Percentiles rank a stretch among this genome's conserved stretches.
Conservation (phyloP, 2,888 invertebrate genomes). For the Oxystoma pomonae region DNA sequence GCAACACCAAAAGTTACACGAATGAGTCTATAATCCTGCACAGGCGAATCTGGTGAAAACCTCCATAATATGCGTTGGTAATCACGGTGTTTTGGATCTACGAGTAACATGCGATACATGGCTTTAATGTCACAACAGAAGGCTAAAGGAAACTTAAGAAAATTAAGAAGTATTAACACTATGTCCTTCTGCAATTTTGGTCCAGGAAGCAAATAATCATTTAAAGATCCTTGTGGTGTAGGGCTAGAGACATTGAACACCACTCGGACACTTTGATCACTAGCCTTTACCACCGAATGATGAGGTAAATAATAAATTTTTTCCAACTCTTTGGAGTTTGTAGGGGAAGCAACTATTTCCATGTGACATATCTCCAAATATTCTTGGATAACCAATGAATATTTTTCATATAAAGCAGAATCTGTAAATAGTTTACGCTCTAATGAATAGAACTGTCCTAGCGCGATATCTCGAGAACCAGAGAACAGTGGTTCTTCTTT, state of each 20-base stretch:
- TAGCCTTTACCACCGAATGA: no score
- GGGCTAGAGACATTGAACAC: no score
- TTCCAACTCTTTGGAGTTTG: background rate
- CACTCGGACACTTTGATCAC: no score
- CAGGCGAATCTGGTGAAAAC: slow-evolving; percentile 7
- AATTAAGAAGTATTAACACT: background rate
- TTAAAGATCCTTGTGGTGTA: slow-evolving; percentile 16
- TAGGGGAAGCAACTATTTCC: no score
- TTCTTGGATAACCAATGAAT: no score
- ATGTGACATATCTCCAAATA: no score
- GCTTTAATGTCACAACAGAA: slow-evolving; percentile 4
- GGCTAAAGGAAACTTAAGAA: background rate
- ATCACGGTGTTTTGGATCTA: slow-evolving; percentile 9
- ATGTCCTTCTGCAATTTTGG: no score
- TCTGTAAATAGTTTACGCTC: background rate
- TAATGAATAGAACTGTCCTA: background rate
- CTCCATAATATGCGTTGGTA: slow-evolving; percentile 9
- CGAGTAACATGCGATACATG: no score
- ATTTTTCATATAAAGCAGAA: no score
- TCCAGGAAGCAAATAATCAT: no score
- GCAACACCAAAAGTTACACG: slow-evolving; percentile 12
- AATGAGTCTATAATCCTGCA: slow-evolving; percentile 10
- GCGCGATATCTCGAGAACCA: slow-evolving; percentile 1
- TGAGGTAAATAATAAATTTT: no score
- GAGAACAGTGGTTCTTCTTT: background rate